A percentile compares a stretch with the other conserved stretches of the same genome.
phyloP scores from a whole-genome alignment of 23 tunicate genomes.

The Botrylloides violaceus region DNA sequence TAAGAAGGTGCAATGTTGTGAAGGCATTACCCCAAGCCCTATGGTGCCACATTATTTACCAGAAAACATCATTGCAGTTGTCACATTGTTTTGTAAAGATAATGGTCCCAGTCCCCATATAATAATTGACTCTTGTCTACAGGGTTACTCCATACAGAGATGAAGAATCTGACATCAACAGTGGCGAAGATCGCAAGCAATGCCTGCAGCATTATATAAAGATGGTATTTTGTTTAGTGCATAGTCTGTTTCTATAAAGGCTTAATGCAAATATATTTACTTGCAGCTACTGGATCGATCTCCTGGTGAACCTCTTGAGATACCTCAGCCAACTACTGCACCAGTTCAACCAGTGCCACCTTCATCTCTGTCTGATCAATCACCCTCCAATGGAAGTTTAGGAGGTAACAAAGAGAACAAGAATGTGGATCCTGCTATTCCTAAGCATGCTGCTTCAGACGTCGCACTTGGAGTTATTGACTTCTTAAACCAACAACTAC shows the following conservation, averaged over 20 bases:
- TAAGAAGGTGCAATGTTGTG: no score
- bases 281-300: slow-evolving; percentile 58
- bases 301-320: slow-evolving; percentile 60
- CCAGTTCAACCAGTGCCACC: slow-evolving; percentile 7
- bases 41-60: no score
- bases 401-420: slow-evolving; percentile 6
- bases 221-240: slow-evolving; percentile 35
- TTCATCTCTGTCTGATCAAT: not conserved
- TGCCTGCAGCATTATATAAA: slow-evolving; percentile 71
- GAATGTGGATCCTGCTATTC: not conserved
- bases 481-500: slow-evolving; percentile 25
- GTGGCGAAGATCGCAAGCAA: slow-evolving; percentile 20
- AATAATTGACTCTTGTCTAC: no score
- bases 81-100: no score
- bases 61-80: no score
- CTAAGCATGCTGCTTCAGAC: slow-evolving; percentile 6
- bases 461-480: slow-evolving; percentile 19
- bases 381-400: not conserved
- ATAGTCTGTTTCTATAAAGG: not conserved
- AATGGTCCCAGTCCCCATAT: no score
- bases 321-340: slow-evolving; percentile 3
- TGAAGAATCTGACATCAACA: not conserved
- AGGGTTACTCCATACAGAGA: not conserved
- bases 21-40: no score
- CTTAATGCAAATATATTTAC: not conserved